Conservation (phyloP, 2,113 vertebrate genomes). For the Dascyllus trimaculatus region DNA sequence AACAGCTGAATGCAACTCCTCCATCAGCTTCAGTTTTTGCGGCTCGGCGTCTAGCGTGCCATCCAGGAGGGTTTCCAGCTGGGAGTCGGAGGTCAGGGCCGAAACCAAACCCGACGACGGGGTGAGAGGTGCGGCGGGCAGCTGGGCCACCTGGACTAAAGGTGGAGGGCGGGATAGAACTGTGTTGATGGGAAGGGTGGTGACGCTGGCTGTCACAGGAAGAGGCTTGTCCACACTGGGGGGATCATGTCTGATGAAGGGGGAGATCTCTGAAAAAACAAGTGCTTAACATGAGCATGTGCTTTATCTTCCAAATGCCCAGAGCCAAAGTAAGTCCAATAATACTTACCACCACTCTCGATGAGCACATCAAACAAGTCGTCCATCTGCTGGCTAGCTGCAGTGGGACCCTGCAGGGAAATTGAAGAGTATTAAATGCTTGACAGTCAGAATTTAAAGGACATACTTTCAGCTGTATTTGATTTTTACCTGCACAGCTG, state of each 20-base stretch:
- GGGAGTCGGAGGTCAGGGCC: slow-evolving; percentile 87
- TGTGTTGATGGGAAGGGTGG: slow-evolving; percentile 93
- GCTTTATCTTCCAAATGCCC: background rate
- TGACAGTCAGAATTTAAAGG: background rate
- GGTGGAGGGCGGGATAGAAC: slow-evolving; percentile 93
- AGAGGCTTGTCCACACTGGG: slow-evolving; percentile 90
- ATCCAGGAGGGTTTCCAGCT: slow-evolving; percentile 91
- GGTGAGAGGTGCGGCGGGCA: slow-evolving; percentile 80
- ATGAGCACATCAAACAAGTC: slow-evolving; percentile 98
- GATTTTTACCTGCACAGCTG: slow-evolving; percentile 86
- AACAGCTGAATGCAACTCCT: slow-evolving; percentile 92
- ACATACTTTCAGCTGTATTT: background rate
- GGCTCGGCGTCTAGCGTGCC: slow-evolving; percentile 82
- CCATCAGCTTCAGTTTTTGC: slow-evolving; percentile 86
- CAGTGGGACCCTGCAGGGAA: slow-evolving; percentile 85
- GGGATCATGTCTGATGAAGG: slow-evolving; percentile 91
- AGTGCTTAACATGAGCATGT: background rate
- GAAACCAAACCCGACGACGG: slow-evolving; percentile 79
- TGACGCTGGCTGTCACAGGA: slow-evolving; percentile 94
- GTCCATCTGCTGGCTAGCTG: slow-evolving; percentile 97
- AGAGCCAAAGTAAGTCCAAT: background rate
- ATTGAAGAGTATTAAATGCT: background rate
- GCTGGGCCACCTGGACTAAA: slow-evolving; percentile 91
- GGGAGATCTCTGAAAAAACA: slow-evolving; percentile 90
- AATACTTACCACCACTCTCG: slow-evolving; percentile 92